Conservation (phyloP, 2,113 vertebrate species). For the Sinocyclocheilus anshuiensis region DNA sequence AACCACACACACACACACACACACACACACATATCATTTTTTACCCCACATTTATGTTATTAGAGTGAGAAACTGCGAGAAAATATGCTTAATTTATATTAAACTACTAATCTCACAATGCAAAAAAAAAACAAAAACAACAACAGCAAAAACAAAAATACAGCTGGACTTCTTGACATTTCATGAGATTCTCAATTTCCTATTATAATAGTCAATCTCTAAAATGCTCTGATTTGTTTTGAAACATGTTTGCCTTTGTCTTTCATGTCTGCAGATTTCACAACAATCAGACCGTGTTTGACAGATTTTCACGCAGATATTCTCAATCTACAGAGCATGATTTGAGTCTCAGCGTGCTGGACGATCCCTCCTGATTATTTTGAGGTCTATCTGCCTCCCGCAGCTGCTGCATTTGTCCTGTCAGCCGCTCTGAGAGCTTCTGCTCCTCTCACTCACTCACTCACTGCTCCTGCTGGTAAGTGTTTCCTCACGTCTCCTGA, state of each 20-base stretch:
- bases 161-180: not conserved
- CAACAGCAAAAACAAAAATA: not conserved
- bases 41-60: not conserved
- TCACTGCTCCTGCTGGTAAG: conserved; percentile 75
- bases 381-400: conserved; percentile 72
- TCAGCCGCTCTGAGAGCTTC: conserved; percentile 57
- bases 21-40: too few relatives aligned
- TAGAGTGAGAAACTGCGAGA: not conserved
- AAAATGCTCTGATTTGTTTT: not conserved
- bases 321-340: not conserved
- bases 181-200: not conserved
- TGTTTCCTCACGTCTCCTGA: conserved; percentile 56
- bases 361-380: conserved; percentile 72
- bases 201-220: not conserved
- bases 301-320: not conserved
- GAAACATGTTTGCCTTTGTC: not conserved
- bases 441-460: conserved; percentile 64
- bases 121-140: not conserved
- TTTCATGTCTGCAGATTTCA: not conserved
- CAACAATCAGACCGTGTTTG: not conserved
- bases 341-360: conserved; percentile 25
- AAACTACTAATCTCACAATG: not conserved
- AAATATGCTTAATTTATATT: not conserved
- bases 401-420: conserved; percentile 75
- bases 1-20: too few relatives aligned